Base-by-base conservation (phyloP, 2,113 vertebrate species). In the Oenanthe melanoleuca region DNA sequence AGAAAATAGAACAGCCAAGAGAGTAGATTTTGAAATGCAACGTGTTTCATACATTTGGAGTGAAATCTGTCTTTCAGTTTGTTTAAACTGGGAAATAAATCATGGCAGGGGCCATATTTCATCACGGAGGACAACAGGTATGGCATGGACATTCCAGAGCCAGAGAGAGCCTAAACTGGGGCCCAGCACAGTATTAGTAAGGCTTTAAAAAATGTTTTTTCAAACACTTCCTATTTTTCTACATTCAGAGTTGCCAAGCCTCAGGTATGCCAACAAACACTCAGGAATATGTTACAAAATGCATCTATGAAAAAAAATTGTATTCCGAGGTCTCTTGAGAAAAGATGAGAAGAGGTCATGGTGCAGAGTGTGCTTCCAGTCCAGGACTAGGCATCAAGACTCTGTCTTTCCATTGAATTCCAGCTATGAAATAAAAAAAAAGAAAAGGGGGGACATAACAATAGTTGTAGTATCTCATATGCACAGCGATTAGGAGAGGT, bases 131-230 rank as follows among this genome's bases (percentile, higher is more conserved):
- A 28, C 37, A 56, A 20, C 8, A 8, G 15, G 28, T 16, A 28
- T 0, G 1, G 31, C 34, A 34, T 26, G 33, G 33, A 11, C 0
- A 0, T 26, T 22, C 45, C 20, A 52, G 47, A 33, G 31, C 12
- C 70, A 79, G 49, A 72, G 21, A 18, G 9, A 71, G 21, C 40
- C 53, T 67, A 34, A 56, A 75, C 28, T 20, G 21, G 14, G 49
- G 21, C 40, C 19, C 20, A 45, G 22, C 5, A 1, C 24, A 42
- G 15, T 7, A 31, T 44, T 45, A n/a, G 16, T n/a, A 50, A 40
- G 15, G 20, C 3, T 79, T 96, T 77, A 47, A 3, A 7, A 74
- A 84, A 22, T 5, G 17, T 0, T 45, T 65, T 80, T 71, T 42
- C 53, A 80, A 77, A 61, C 23, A 18, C 5, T 47, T 77, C 14